Conservation (phyloP, 1,140 invertebrate genomes). For the Telenomus remus region DNA sequence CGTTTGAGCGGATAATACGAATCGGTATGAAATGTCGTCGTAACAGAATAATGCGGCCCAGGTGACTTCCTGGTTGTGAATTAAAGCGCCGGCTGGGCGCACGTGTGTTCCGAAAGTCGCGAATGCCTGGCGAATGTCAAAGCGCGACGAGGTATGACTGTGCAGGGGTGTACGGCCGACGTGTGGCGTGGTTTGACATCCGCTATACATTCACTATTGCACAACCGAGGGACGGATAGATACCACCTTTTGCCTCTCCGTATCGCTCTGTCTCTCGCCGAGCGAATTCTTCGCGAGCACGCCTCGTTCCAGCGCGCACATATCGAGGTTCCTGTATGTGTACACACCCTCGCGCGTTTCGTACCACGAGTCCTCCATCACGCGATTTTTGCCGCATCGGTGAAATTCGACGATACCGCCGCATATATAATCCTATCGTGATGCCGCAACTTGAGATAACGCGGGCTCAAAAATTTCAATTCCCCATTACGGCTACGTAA, state of each 20-base stretch:
- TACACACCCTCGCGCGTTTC: conserved; percentile 59
- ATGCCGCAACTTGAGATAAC: conserved; percentile 24
- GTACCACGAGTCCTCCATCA: conserved; percentile 52
- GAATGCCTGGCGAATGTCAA: conserved; percentile 55
- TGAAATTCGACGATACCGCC: conserved; percentile 55
- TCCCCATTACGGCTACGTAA: conserved; percentile 17
- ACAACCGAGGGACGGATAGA: conserved; percentile 53
- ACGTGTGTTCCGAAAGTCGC: conserved; percentile 55
- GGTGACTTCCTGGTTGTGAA: conserved; percentile 57
- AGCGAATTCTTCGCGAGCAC: conserved; percentile 60
- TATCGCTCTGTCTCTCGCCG: conserved; percentile 56
- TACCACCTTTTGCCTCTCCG: conserved; percentile 36
- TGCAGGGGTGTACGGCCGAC: conserved; percentile 53
- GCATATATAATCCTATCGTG: conserved; percentile 48
- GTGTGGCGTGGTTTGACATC: conserved; percentile 59
- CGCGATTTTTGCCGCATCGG: conserved; percentile 48
- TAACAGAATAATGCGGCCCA: conserved; percentile 33
- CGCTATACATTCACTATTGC: conserved; percentile 64
- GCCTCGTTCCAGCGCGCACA: conserved; percentile 36
- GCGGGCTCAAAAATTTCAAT: conserved; percentile 20
- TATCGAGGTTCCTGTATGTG: conserved; percentile 28
- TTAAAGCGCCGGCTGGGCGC: conserved; percentile 49
- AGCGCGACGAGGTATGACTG: conserved; percentile 41
- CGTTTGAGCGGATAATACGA: not conserved
- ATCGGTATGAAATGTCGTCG: conserved; percentile 20